Evolutionary conservation across 2,113 vertebrate species (phyloP), one percentile per base, ranked within the genome.

Genomic region (Varanus komodoensis): DNA sequence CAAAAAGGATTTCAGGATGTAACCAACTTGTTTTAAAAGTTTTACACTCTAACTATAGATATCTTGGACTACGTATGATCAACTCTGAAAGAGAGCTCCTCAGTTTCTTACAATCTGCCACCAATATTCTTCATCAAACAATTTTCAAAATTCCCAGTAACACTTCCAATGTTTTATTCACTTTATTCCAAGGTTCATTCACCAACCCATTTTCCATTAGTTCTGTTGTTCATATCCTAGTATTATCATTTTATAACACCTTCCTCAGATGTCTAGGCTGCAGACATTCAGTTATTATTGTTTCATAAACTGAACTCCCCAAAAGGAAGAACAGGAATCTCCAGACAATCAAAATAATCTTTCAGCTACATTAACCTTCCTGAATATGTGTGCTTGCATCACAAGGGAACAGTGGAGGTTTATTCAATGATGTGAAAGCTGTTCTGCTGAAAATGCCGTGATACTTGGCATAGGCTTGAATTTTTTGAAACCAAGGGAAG

Each of bases 1-100:
- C 90, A 93, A 96, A 91, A 94, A 92, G 82, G 80, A 90, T 93
- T 92, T 90, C 75, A 92, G 86, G 93, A 84, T 91, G 86, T 77
- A 94, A 88, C 88, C 34, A 80, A 64, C 34, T 44, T 15, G 29
- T 94, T 93, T 92, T 90, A 91, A 94, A 95, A 86, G 78, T 87
- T 79, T 93, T 92, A 87, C 91, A 80, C 54, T 54, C 38, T 44
- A 44, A 44, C 38, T 44, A 44, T 44, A 44, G 38, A 44, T 44
- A 89, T 71, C 25, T 34, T 88, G 32, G 32, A 34, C 38, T 2
- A 27, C 29, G 61, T 32, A 84, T 68, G 64, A 69, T 48, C 15
- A 44, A 48, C 25, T 69, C 38, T 69, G 68, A 68, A 84, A 29
- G 34, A 84, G 48, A 84, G 9, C 82, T 64, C 52, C 12, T 88